A percentile compares a stretch with the other conserved stretches of the same genome.
Conservation (phyloP, 2,797 vertebrate genomes). For the Sorex maritimensis region DNA sequence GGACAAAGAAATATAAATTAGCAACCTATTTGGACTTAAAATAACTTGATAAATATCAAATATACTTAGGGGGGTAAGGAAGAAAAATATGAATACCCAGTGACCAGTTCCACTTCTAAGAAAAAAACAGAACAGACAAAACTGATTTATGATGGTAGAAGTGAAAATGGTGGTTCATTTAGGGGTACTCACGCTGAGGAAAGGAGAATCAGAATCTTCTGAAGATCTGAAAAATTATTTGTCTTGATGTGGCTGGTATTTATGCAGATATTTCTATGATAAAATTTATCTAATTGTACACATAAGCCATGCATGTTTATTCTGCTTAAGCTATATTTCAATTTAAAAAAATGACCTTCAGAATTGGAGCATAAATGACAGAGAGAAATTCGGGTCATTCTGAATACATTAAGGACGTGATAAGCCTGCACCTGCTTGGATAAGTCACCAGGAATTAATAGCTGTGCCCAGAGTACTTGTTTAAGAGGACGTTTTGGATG, state of each 20-base stretch:
- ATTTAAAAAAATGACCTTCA: background rate
- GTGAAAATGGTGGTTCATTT: background rate
- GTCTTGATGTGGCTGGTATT: background rate
- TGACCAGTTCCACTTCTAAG: background rate
- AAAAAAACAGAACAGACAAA: background rate
- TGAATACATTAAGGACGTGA: background rate
- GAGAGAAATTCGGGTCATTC: too few relatives aligned
- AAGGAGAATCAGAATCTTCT: background rate
- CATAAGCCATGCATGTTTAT: background rate
- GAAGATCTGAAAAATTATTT: background rate
- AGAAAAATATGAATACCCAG: background rate
- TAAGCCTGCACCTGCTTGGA: background rate
- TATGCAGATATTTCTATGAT: background rate
- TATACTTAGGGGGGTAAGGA: background rate
- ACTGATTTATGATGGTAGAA: background rate
- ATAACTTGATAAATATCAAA: background rate
- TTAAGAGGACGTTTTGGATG: background rate
- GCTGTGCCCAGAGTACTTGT: fast-evolving
- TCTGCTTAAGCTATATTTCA: background rate
- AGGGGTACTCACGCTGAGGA: background rate
- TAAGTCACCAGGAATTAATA: background rate
- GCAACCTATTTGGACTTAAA: background rate
- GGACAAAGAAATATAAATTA: slow-evolving; percentile 1
- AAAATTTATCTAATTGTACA: background rate
- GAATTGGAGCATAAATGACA: background rate